Evolutionary conservation across 2,888 invertebrate species (phyloP).

Genomic region (Scrobipalpa atriplicella): DNA sequence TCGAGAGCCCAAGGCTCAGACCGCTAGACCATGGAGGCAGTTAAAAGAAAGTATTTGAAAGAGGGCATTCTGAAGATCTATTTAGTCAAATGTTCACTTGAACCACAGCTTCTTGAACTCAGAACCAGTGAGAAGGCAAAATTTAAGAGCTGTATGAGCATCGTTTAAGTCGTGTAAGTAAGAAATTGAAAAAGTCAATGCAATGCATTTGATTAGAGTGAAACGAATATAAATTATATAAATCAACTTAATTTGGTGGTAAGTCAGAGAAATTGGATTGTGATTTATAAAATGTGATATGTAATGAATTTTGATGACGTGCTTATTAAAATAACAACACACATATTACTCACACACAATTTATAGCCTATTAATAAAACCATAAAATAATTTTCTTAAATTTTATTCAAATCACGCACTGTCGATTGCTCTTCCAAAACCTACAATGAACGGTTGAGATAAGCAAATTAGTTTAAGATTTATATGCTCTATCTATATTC

Average conservation of each 20-base stretch:
- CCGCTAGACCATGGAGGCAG: too few species aligned
- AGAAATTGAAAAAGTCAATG: background rate
- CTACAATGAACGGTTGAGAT: background rate
- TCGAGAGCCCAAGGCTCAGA: too few species aligned
- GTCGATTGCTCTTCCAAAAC: background rate
- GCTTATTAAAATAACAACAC: background rate
- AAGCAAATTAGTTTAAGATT: constrained; percentile 21
- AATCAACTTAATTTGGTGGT: background rate
- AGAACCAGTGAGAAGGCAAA: background rate
- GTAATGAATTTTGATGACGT: background rate
- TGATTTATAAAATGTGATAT: background rate
- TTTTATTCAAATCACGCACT: background rate
- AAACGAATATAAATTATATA: background rate
- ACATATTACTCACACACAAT: too few species aligned
- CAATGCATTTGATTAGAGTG: background rate
- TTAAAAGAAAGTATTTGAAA: constrained; percentile 49
- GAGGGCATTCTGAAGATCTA: background rate
- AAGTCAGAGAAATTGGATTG: background rate
- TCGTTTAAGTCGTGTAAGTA: background rate
- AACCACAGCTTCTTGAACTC: background rate
- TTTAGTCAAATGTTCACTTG: background rate
- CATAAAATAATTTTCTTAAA: background rate
- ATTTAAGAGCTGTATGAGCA: background rate
- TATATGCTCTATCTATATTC: constrained; percentile 44
- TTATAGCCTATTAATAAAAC: background rate